Percentiles rank a stretch among this genome's conserved stretches.
Evolutionary conservation across 2,113 vertebrate genomes (phyloP).

Genomic region (Melanocharis versteri): DNA sequence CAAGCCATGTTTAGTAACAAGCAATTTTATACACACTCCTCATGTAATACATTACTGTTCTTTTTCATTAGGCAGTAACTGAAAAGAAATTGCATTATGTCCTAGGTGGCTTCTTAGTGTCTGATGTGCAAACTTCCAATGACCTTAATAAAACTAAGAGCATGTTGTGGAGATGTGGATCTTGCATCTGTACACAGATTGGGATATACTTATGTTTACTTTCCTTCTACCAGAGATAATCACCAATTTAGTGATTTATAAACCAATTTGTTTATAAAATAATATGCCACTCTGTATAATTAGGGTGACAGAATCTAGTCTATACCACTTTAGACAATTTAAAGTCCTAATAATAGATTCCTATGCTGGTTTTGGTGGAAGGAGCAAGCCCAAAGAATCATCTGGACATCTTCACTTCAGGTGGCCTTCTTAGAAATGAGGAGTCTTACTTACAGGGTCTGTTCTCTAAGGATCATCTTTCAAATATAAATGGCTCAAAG

Average conservation of each 20-base stretch:
- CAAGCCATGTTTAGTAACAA: neutral
- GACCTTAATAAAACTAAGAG: neutral
- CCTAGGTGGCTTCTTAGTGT: neutral
- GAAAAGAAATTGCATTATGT: neutral
- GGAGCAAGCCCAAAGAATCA: neutral
- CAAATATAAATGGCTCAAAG: neutral
- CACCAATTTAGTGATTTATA: no score
- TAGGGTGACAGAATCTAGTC: neutral
- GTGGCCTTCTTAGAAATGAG: neutral
- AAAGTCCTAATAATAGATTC: neutral
- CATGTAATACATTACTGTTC: neutral
- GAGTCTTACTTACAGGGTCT: neutral
- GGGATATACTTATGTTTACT: neutral
- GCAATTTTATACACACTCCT: neutral
- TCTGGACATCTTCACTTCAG: neutral
- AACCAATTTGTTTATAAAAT: neutral
- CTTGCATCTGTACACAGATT: neutral
- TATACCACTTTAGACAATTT: neutral
- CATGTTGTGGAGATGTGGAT: neutral
- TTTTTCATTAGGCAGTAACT: neutral
- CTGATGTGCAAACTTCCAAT: neutral
- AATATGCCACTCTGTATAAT: neutral
- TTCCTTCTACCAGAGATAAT: neutral
- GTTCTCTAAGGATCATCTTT: neutral
- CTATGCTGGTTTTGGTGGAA: neutral